Percentiles rank a stretch among this genome's conserved stretches.
phyloP scores from a whole-genome alignment of 2,888 invertebrate genomes.

The Acanthacorydalis orientalis region DNA sequence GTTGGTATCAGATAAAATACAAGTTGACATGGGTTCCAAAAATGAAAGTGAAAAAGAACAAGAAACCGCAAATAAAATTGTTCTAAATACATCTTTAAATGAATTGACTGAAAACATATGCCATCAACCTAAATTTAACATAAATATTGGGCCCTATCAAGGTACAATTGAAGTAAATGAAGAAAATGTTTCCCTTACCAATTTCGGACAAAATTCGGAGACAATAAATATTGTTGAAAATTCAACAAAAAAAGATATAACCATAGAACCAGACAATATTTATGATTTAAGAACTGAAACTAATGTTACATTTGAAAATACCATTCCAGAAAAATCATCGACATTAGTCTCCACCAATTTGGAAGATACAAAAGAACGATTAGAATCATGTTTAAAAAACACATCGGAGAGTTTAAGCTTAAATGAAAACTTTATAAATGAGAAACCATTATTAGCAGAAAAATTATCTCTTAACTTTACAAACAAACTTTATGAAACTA shows the following conservation, averaged over 20 bases:
- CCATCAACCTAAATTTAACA: no score
- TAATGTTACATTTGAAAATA: not conserved
- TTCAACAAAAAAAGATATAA: not conserved
- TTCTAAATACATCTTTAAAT: not conserved
- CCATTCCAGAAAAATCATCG: not conserved
- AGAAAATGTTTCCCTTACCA: not conserved
- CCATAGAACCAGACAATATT: not conserved
- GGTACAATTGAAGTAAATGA: no score
- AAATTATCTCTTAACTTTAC: constrained; percentile 17
- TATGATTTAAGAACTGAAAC: not conserved
- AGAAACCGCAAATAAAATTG: not conserved
- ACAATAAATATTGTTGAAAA: not conserved
- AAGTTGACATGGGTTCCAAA: constrained; percentile 1
- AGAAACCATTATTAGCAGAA: constrained; percentile 5
- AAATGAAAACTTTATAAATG: constrained; percentile 3
- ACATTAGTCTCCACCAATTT: not conserved
- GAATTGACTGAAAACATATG: no score
- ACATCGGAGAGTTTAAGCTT: constrained; percentile 5
- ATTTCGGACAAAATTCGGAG: not conserved
- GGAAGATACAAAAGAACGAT: constrained; percentile 4
- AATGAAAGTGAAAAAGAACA: constrained; percentile 3
- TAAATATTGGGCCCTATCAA: no score
- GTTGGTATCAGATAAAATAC: constrained; percentile 1
- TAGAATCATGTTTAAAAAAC: constrained; percentile 6
- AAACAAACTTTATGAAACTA: constrained; percentile 31